Evolutionary conservation across 2,797 vertebrate species (phyloP), one percentile per base, ranked within the genome.

Genomic region (Steatocranus sp.): DNA sequence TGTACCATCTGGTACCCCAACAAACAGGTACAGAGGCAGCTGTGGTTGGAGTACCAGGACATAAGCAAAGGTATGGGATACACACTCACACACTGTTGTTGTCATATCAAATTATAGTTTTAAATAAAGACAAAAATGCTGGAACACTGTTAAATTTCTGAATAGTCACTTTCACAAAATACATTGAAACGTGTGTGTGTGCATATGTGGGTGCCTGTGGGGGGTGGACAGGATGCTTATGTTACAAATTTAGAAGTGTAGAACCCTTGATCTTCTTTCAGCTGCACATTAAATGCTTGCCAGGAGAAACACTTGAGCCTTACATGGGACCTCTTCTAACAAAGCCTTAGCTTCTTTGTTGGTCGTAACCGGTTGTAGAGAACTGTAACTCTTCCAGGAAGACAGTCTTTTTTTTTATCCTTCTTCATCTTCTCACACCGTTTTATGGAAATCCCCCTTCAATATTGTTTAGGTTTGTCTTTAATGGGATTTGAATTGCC

Each of bases 1-100:
- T 99, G 99, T 76, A 97, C 97, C 90, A 99, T 99, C 94, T 99
- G 98, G 98, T 99, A 99, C 92, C 98, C 99, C 90, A 99, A 99
- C 92, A 98, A 97, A 80, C 98, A 99, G 95, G 97, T 99, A 83
- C 99, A 99, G 94, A 95, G 97, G 41, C 97, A 99, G 95, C 97
- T 99, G 91, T 99, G 99, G 99, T 92, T 99, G 74, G 98, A 99
- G 89, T 99, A 99, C 48, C 98, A 99, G 95, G 98, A 99, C 91
- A 99, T 99, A 87, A 99, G 98, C 95, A 99, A 99, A 98, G 98
- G 98, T 99, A 96, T 91, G 92, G 79, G 56, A 48, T 32, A 25
- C 68, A 51, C 25, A 32, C 48, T 6, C 20, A 8, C 30, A 68
- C 20, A 10, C 3, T 4, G 11, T 8, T 46, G 20, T 18, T 12